phyloP scores from a whole-genome alignment of 2,113 vertebrate species.

The Rhineura floridana region DNA sequence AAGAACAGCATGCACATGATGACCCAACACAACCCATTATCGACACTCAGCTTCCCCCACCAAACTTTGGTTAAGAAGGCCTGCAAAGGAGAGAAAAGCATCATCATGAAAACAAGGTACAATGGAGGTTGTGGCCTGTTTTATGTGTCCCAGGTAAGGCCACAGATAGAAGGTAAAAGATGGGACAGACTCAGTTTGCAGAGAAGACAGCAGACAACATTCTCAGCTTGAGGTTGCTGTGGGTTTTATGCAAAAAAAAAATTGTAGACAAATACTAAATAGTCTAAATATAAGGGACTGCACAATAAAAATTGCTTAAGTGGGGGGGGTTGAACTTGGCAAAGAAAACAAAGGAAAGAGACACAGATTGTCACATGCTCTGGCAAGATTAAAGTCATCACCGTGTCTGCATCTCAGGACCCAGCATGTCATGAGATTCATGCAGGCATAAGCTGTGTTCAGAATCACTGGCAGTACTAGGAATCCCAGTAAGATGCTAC shows the following conservation, averaged over 20 bases:
- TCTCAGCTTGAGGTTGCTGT: neutral
- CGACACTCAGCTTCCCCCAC: slow-evolving; percentile 91
- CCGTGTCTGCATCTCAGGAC: neutral
- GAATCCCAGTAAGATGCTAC: neutral
- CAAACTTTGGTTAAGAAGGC: slow-evolving; percentile 94
- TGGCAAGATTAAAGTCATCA: neutral
- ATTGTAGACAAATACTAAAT: neutral
- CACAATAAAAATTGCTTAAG: neutral
- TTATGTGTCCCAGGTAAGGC: too few species aligned
- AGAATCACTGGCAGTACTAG: neutral
- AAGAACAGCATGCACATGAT: slow-evolving; percentile 84
- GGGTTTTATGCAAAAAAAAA: neutral
- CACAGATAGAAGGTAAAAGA: neutral
- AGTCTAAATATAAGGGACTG: neutral
- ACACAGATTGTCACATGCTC: neutral
- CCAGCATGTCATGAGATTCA: neutral
- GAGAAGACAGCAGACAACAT: neutral
- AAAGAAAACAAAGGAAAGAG: neutral
- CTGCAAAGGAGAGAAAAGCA: slow-evolving; percentile 66
- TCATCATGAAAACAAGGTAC: neutral
- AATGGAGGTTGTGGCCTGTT: neutral
- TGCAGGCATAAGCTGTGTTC: neutral
- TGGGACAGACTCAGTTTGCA: neutral
- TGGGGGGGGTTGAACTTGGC: neutral
- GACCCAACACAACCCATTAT: slow-evolving; percentile 86